These are phyloP conservation scores for Emys orbicularis DNA, from an alignment of 2,797 vertebrate species.

Conservation along the genomic window DNA sequence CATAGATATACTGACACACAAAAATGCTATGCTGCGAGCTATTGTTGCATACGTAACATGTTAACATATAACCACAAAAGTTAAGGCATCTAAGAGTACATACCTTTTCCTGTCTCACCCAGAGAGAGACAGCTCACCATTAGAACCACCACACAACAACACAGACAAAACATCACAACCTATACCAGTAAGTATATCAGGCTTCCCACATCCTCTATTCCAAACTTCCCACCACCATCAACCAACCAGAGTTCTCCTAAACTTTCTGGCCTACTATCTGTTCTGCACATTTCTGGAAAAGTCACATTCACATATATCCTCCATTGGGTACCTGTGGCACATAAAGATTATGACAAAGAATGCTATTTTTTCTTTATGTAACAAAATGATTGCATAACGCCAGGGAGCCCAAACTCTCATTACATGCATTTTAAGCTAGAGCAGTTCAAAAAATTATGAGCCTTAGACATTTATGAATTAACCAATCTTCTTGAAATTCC, in stretches of 20 bases:
- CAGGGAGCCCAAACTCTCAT: neutral
- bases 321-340: neutral
- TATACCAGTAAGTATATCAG: neutral
- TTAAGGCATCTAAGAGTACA: too few species aligned
- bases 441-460: too few species aligned
- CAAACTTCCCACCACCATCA: neutral
- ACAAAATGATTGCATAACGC: neutral
- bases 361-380: neutral
- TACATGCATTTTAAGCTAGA: too few species aligned
- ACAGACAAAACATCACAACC: too few species aligned
- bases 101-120: too few species aligned
- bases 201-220: neutral
- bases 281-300: neutral
- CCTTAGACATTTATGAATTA: too few species aligned
- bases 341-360: neutral
- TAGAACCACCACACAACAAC: too few species aligned
- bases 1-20: neutral
- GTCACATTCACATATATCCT: neutral
- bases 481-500: too few species aligned
- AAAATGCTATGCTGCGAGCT: neutral
- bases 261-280: neutral
- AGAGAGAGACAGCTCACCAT: too few species aligned
- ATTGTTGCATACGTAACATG: too few species aligned
- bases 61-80: too few species aligned
- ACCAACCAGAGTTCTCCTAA: neutral